phyloP scores from a whole-genome alignment of 2,888 invertebrate genomes.

The Hydrotaea diabolus region DNA sequence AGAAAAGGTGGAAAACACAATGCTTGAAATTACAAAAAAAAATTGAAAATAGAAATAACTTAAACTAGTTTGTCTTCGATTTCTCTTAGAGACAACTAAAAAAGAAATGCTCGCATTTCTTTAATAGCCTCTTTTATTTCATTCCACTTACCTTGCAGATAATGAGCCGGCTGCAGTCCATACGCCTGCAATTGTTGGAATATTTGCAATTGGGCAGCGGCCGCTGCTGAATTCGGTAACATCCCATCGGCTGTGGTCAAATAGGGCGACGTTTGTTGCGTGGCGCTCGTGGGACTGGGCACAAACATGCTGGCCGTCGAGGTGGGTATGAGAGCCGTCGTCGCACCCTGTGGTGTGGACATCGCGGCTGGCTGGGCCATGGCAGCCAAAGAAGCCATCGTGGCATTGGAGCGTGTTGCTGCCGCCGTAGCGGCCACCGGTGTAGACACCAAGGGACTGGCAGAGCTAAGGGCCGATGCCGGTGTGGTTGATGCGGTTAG shows the following conservation, averaged over 20 bases:
- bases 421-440: slow-evolving; percentile 63
- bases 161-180: slow-evolving; percentile 83
- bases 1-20: slow-evolving; percentile 36
- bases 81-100: neutral
- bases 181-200: slow-evolving; percentile 86
- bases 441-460: slow-evolving; percentile 83
- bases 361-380: slow-evolving; percentile 78
- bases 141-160: slow-evolving; percentile 83
- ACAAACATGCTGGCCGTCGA: slow-evolving; percentile 82
- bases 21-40: neutral
- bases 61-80: neutral
- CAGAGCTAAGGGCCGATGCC: slow-evolving; percentile 84
- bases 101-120: neutral
- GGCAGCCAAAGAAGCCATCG: slow-evolving; percentile 82
- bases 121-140: neutral
- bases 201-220: slow-evolving; percentile 83
- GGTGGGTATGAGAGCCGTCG: slow-evolving; percentile 78
- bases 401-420: slow-evolving; percentile 72
- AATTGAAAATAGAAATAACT: too few species aligned
- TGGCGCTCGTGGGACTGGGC: slow-evolving; percentile 65
- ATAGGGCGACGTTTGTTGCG: slow-evolving; percentile 81
- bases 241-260: slow-evolving; percentile 82
- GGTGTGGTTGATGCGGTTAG: slow-evolving; percentile 63
- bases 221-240: slow-evolving; percentile 78
- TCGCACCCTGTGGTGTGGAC: slow-evolving; percentile 71